Percentiles rank a stretch among this genome's conserved stretches.
Evolutionary conservation across 2,113 vertebrate genomes (phyloP).

Genomic region (Crotalus tigris): DNA sequence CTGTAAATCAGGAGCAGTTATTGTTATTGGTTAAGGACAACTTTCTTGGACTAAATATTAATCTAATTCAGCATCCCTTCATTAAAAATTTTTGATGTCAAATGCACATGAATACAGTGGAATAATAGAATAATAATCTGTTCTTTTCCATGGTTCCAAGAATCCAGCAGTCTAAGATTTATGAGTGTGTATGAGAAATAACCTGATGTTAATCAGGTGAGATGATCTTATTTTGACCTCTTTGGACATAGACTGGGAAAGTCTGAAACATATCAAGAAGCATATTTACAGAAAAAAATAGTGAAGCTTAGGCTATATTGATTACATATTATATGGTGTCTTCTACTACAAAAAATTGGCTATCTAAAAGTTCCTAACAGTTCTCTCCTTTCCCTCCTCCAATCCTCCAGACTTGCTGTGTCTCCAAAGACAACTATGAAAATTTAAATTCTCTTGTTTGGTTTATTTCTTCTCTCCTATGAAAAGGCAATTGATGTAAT

Average conservation of each 20-base stretch:
- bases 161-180: constrained; percentile 10
- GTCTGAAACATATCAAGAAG: constrained; percentile 8
- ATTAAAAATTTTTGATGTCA: not conserved
- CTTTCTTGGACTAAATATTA: not conserved
- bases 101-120: not conserved
- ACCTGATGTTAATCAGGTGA: not conserved
- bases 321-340: not conserved
- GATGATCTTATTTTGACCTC: not conserved
- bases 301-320: not conserved
- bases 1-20: not conserved
- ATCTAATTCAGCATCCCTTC: not conserved
- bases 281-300: not conserved
- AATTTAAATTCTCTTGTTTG: not conserved
- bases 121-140: constrained; percentile 14
- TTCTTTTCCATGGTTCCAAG: constrained; percentile 2
- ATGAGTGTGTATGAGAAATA: not conserved
- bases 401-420: not conserved
- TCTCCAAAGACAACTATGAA: not conserved
- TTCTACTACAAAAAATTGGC: constrained; percentile 1
- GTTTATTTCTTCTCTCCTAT: not conserved
- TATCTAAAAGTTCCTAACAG: constrained; percentile 1
- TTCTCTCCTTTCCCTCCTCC: not conserved
- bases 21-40: not conserved
- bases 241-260: not conserved
- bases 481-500: constrained; percentile 23